phyloP scores from a whole-genome alignment of 2,888 invertebrate genomes.

The Cheilosia grossa region DNA sequence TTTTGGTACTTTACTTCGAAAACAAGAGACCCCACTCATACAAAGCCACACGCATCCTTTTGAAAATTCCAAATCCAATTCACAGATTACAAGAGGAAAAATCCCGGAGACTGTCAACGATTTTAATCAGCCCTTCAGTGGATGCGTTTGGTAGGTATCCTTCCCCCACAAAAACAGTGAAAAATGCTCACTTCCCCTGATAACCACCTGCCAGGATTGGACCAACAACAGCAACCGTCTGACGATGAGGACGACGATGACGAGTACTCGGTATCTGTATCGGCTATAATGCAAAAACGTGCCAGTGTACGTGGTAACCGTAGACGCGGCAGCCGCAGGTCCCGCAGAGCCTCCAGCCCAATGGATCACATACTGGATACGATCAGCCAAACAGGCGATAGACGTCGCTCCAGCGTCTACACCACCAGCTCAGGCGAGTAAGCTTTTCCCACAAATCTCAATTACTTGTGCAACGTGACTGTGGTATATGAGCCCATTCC shows the following conservation, averaged over 20 bases:
- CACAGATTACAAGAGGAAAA: constrained; percentile 77
- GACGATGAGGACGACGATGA: constrained; percentile 86
- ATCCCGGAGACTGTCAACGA: constrained; percentile 76
- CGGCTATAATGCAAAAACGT: constrained; percentile 91
- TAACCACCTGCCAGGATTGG: constrained; percentile 18
- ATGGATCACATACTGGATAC: constrained; percentile 82
- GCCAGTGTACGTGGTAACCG: constrained; percentile 89
- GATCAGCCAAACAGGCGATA: constrained; percentile 79
- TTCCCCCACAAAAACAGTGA: constrained; percentile 28
- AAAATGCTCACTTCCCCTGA: constrained; percentile 61
- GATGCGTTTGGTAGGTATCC: constrained; percentile 77
- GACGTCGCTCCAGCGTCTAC: constrained; percentile 89
- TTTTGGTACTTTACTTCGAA: neutral
- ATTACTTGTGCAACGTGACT: constrained; percentile 63
- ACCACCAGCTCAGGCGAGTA: constrained; percentile 95
- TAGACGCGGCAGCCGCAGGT: constrained; percentile 85
- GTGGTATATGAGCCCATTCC: constrained; percentile 56
- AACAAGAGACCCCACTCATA: neutral
- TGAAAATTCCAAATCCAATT: constrained; percentile 51
- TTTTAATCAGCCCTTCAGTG: constrained; percentile 75
- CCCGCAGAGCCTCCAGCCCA: constrained; percentile 86
- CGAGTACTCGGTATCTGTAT: constrained; percentile 93
- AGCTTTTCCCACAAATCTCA: constrained; percentile 80
- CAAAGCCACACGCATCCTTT: neutral
- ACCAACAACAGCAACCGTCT: constrained; percentile 70